Percentiles rank a stretch among this genome's conserved stretches.
phyloP scores from a whole-genome alignment of 2,797 vertebrate species.

The Neosalanx taihuensis region DNA sequence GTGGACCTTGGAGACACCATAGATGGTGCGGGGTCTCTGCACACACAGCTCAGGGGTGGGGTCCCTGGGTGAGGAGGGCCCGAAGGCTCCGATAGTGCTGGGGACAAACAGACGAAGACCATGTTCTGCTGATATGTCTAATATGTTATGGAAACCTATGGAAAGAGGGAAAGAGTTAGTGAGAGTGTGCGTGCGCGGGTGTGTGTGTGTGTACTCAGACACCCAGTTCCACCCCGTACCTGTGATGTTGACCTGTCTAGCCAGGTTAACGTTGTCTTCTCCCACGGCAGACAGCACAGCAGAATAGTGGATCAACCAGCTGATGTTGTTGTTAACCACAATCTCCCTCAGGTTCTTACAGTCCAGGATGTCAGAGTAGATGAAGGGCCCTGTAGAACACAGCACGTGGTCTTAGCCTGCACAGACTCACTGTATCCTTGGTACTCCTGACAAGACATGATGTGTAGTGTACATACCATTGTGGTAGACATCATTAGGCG shows the following conservation, averaged over 20 bases:
- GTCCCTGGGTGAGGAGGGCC: slow-evolving; percentile 90
- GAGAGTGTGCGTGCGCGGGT: too few species aligned
- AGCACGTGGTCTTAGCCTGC: too few species aligned
- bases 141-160: slow-evolving; percentile 89
- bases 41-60: slow-evolving; percentile 92
- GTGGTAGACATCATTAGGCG: slow-evolving; percentile 83
- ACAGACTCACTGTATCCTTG: too few species aligned
- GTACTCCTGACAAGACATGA: too few species aligned
- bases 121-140: slow-evolving; percentile 92
- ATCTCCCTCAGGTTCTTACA: slow-evolving; percentile 93
- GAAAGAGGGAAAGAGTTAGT: not conserved
- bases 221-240: slow-evolving; percentile 62
- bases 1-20: slow-evolving; percentile 96
- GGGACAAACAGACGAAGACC: slow-evolving; percentile 90
- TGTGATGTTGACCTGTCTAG: slow-evolving; percentile 92
- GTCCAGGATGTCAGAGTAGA: slow-evolving; percentile 94
- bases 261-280: slow-evolving; percentile 89
- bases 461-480: slow-evolving; percentile 72
- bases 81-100: slow-evolving; percentile 97
- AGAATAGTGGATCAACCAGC: slow-evolving; percentile 95
- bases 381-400: slow-evolving; percentile 82
- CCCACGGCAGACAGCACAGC: slow-evolving; percentile 92
- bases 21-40: slow-evolving; percentile 96
- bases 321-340: slow-evolving; percentile 94
- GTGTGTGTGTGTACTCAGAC: not conserved